These are phyloP conservation scores for Onchidella celtica DNA, from an alignment of 2,888 invertebrate species.

Conservation along the genomic window DNA sequence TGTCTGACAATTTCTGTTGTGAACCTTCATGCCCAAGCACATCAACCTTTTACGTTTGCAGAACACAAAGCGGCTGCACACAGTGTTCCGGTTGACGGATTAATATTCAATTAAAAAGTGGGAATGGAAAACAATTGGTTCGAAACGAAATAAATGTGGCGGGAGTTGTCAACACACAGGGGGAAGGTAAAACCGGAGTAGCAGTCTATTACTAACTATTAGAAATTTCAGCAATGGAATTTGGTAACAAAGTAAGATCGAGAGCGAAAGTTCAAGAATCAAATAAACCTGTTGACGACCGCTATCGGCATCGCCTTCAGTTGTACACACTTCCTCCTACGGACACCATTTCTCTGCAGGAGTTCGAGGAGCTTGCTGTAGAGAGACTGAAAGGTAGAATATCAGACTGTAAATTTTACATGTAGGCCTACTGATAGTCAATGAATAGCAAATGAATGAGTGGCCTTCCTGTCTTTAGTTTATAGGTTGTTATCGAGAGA, in stretches of 20 bases:
- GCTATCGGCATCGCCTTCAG: constrained; percentile 62
- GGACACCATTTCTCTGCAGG: constrained; percentile 87
- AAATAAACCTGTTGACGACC: constrained; percentile 36
- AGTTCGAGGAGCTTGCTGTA: constrained; percentile 93
- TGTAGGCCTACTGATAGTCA: no score
- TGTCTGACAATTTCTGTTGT: no score
- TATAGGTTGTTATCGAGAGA: no score
- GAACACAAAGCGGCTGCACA: neutral
- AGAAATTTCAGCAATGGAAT: no score
- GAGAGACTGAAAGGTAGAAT: constrained; percentile 87
- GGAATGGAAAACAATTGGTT: neutral
- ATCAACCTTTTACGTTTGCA: neutral
- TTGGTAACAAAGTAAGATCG: constrained; percentile 41
- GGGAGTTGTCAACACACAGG: neutral
- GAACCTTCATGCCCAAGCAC: no score
- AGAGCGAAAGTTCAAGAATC: neutral
- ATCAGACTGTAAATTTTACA: neutral
- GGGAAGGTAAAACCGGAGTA: neutral
- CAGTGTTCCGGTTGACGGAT: neutral
- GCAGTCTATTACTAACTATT: neutral
- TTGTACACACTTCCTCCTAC: constrained; percentile 89
- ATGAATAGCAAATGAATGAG: no score
- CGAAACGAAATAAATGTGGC: constrained; percentile 36
- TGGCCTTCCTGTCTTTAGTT: no score
- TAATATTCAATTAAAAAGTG: neutral